Evolutionary conservation across 2,113 vertebrate species (phyloP).

Genomic region (Nesogale talazaci): DNA sequence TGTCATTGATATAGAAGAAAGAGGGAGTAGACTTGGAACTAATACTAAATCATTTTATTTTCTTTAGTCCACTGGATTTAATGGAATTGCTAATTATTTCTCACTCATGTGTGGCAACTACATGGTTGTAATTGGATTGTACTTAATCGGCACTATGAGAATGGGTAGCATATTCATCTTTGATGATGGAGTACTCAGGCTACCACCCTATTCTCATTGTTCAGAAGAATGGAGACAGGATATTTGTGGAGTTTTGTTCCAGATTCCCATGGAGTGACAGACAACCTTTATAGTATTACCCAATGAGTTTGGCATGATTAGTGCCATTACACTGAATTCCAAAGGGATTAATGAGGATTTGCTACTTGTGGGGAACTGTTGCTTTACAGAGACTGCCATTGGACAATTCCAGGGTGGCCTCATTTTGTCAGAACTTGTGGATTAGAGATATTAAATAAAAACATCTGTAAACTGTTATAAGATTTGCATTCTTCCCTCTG

Average conservation of each 20-base stretch:
- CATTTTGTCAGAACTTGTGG: constrained; percentile 81
- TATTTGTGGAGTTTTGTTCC: constrained; percentile 68
- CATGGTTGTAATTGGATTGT: constrained; percentile 16
- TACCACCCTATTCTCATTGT: constrained; percentile 49
- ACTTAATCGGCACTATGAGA: constrained; percentile 47
- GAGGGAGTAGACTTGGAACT: constrained; percentile 18
- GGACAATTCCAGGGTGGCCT: constrained; percentile 76
- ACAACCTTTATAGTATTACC: constrained; percentile 79
- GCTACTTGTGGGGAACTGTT: constrained; percentile 72
- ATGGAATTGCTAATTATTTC: constrained; percentile 26
- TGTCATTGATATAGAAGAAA: constrained; percentile 30
- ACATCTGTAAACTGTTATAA: constrained; percentile 83
- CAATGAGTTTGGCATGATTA: constrained; percentile 80
- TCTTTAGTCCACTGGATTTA: constrained; percentile 55
- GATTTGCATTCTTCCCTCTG: constrained; percentile 79
- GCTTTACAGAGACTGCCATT: constrained; percentile 48
- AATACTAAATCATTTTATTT: constrained; percentile 69
- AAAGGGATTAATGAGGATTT: constrained; percentile 85
- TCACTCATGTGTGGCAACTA: constrained; percentile 21
- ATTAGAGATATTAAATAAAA: constrained; percentile 83
- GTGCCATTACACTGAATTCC: constrained; percentile 81
- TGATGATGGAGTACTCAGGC: constrained; percentile 41
- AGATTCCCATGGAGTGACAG: constrained; percentile 74
- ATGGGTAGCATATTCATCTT: constrained; percentile 60
- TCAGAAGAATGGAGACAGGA: constrained; percentile 62